Evolutionary conservation across 2,797 vertebrate species (phyloP), one percentile per base, ranked within the genome.

Genomic region (Sardinella longiceps): DNA sequence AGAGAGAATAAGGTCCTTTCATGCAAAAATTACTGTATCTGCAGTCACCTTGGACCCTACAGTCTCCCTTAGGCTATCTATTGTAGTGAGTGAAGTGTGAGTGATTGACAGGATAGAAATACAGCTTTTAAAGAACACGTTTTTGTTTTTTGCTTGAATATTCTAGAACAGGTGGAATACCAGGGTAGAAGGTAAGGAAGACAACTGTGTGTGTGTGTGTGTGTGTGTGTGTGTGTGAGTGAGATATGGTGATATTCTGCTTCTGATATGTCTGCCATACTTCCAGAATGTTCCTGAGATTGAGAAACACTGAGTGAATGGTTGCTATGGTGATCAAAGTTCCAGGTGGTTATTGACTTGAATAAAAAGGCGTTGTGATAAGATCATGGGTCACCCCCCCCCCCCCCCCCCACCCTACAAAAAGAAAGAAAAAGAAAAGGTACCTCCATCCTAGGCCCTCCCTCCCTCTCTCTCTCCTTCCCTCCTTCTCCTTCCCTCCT

Each of bases 31-130:
- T 0, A n/a, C n/a, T n/a, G n/a, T n/a, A 84, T 12, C 84, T 92
- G 90, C 89, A 93, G n/a, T 92, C 89, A 92, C 48, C 84, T 87
- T 89, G 89, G 87, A 88, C n/a, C 87, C n/a, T n/a, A n/a, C n/a
- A n/a, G n/a, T n/a, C n/a, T n/a, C n/a, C n/a, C n/a, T n/a, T 87
- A 25, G 25, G 48, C 63, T 63, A 39, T 51, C 12, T 82, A 87
- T 85, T 10, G 7, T 48, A 48, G 7, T 48, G 46, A 10, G 7
- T 10, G 5, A 2, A 43, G 39, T 2, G 39, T 43, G 39, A n/a
- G 33, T 77, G 37, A 43, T 39, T 77, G 70, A 43, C 70, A 77
- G 18, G 2, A 39, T 5, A 77, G 33, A 43, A 39, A 23, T 3
- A 77, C 33, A 77, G 37, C 33, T 43, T 77, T 77, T 23, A 30